A percentile compares a stretch with the other conserved stretches of the same genome.
phyloP scores from a whole-genome alignment of 2,888 invertebrate genomes.

The Bombylius major region DNA sequence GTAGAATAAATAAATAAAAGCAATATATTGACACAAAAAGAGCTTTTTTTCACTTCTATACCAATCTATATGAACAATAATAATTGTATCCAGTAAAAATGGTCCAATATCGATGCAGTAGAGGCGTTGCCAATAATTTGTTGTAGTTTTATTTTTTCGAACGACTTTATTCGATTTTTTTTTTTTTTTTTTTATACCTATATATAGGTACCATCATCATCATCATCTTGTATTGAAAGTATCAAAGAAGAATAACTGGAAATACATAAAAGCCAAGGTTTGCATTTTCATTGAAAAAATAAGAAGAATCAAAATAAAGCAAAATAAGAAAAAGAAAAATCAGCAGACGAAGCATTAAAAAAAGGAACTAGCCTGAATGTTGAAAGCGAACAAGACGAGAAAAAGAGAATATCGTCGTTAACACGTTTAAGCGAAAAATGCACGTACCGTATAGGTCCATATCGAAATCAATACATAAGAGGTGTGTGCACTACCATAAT shows the following conservation, averaged over 20 bases:
- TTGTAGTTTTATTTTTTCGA: neutral
- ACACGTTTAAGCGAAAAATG: neutral
- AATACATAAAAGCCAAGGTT: neutral
- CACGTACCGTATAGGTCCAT: neutral
- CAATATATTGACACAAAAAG: no score
- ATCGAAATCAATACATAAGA: neutral
- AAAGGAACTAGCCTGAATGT: no score
- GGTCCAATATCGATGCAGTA: slow-evolving; percentile 8
- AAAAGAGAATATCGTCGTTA: neutral
- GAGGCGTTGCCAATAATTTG: slow-evolving; percentile 12
- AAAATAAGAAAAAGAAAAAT: no score
- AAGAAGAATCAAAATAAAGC: no score
- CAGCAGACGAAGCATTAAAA: no score
- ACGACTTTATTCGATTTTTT: no score
- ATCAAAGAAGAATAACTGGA: neutral
- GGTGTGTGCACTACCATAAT: neutral
- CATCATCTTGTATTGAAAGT: neutral
- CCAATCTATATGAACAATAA: no score
- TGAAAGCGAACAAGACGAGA: no score
- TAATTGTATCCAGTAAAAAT: neutral
- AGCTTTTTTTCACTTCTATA: no score
- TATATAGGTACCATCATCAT: neutral
- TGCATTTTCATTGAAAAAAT: neutral
- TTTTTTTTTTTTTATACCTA: neutral
- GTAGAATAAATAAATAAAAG: no score